A percentile compares a stretch with the other conserved stretches of the same genome.
These are phyloP conservation scores for Toxonevra muliebris DNA, from an alignment of 2,888 invertebrate genomes.

Conservation along the genomic window DNA sequence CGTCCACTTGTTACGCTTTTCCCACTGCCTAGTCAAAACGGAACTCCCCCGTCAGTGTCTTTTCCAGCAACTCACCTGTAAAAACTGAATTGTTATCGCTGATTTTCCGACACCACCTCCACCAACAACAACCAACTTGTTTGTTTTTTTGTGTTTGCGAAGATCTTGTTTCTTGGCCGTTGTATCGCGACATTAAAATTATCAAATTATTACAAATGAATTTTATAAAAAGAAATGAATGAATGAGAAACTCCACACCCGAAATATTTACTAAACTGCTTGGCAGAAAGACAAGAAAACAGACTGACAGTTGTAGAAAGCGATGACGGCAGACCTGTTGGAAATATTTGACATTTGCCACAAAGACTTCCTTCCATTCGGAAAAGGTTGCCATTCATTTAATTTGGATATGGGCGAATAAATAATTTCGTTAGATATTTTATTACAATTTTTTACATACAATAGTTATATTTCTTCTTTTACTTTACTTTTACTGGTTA, in stretches of 20 bases:
- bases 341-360: constrained; percentile 10
- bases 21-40: background rate
- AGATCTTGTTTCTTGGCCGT: constrained; percentile 45
- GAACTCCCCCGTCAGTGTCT: constrained; percentile 3
- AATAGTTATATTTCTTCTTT: no score
- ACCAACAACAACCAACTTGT: constrained; percentile 96
- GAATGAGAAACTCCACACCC: constrained; percentile 16
- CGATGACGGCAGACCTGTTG: constrained; percentile 16
- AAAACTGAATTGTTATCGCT: constrained; percentile 98
- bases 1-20: constrained; percentile 47
- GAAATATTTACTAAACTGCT: constrained; percentile 13
- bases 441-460: no score
- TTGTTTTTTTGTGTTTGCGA: constrained; percentile 80
- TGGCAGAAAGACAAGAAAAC: constrained; percentile 2
- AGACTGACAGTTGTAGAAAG: constrained; percentile 17
- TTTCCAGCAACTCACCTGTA: constrained; percentile 78
- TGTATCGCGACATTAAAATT: constrained; percentile 43
- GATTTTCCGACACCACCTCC: constrained; percentile 99
- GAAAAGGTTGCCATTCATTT: no score
- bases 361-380: no score
- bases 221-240: background rate
- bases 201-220: background rate
- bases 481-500: no score
- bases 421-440: no score
- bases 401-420: no score